A percentile compares a stretch with the other conserved stretches of the same genome.
Conservation (phyloP, 2,888 invertebrate genomes). For the Pristionchus japonicus region DNA sequence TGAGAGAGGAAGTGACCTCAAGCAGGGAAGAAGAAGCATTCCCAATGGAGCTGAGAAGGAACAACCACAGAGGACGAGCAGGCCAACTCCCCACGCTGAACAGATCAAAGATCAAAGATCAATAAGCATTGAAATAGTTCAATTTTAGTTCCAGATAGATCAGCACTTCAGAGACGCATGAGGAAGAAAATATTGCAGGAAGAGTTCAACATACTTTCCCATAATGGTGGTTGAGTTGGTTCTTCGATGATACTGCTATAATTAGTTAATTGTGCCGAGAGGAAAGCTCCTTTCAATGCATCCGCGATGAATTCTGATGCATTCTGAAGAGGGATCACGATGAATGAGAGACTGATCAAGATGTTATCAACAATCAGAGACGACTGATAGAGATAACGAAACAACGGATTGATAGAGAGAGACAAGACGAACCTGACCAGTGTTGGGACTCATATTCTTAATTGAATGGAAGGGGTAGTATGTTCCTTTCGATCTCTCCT, state of each 20-base stretch:
- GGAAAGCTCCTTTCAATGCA: constrained; percentile 63
- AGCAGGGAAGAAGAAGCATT: constrained; percentile 68
- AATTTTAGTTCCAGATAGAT: background rate
- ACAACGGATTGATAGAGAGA: background rate
- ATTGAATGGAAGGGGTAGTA: constrained; percentile 16
- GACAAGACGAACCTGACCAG: constrained; percentile 12
- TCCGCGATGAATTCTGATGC: constrained; percentile 61
- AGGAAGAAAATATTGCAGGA: constrained; percentile 2
- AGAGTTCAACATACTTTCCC: constrained; percentile 67
- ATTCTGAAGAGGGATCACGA: constrained; percentile 52
- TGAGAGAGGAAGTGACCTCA: constrained; percentile 34
- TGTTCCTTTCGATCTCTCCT: constrained; percentile 22
- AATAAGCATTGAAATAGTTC: background rate
- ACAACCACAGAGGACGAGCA: constrained; percentile 69
- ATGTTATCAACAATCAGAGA: background rate
- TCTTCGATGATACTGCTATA: constrained; percentile 58
- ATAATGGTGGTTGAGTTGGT: constrained; percentile 59
- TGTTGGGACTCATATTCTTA: constrained; percentile 36
- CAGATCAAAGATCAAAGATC: constrained; percentile 10
- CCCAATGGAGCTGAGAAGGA: constrained; percentile 69
- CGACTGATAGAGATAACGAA: background rate
- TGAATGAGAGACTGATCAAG: background rate
- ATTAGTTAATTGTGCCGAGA: constrained; percentile 58
- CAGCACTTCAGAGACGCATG: background rate
- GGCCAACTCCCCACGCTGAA: constrained; percentile 72